Conservation (phyloP, 2,888 invertebrate species). For the Psylliodes chrysocephalus region DNA sequence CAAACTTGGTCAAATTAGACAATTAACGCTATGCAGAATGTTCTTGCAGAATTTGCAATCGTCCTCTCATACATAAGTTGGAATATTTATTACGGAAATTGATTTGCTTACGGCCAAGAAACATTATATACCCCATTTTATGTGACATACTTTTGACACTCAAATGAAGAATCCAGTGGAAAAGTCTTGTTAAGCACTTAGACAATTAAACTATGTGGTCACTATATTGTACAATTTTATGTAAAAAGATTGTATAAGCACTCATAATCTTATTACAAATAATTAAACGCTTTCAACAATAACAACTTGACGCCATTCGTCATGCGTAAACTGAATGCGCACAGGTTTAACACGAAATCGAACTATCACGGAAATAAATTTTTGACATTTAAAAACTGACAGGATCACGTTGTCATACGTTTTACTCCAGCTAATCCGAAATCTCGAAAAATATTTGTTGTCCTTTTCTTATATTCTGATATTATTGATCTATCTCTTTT, state of each 20-base stretch:
- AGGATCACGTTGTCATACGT: not conserved
- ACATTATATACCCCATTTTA: slow-evolving; percentile 75
- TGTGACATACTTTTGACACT: slow-evolving; percentile 77
- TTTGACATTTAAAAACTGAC: slow-evolving; percentile 44
- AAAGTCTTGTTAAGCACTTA: slow-evolving; percentile 51
- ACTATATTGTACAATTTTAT: slow-evolving; percentile 65
- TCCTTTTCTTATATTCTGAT: not conserved
- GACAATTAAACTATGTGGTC: slow-evolving; percentile 50
- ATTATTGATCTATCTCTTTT: not conserved
- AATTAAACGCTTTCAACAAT: slow-evolving; percentile 94
- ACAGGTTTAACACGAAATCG: slow-evolving; percentile 46
- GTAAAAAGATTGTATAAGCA: slow-evolving; percentile 73
- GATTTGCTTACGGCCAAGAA: slow-evolving; percentile 65
- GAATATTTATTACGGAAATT: slow-evolving; percentile 58
- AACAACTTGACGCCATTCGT: slow-evolving; percentile 99
- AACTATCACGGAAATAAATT: slow-evolving; percentile 47
- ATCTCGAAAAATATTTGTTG: not conserved
- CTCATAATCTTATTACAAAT: slow-evolving; percentile 76
- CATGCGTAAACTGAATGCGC: slow-evolving; percentile 79
- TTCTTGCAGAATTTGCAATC: slow-evolving; percentile 43
- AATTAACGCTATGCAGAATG: slow-evolving; percentile 24
- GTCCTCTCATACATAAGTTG: slow-evolving; percentile 50
- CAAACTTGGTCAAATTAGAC: slow-evolving; percentile 22
- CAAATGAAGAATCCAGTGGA: slow-evolving; percentile 61
- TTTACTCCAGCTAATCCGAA: not conserved